These are phyloP conservation scores for Calliphora vicina DNA, from an alignment of 1,140 invertebrate species.

Conservation along the genomic window DNA sequence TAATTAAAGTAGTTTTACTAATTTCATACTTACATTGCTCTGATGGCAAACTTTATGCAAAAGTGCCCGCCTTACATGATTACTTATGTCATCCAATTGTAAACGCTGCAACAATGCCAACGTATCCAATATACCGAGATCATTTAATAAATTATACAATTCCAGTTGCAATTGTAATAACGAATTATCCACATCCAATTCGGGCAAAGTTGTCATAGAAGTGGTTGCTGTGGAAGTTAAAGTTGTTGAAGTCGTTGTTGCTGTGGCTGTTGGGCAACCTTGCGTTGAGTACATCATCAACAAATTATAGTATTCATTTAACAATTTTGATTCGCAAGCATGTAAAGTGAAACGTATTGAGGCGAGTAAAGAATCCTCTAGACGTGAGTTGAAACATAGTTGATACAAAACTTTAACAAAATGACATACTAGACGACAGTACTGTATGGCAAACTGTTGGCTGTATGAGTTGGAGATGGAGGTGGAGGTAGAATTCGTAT, in stretches of 20 bases:
- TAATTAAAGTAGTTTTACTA: background rate
- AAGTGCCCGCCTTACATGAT: constrained; percentile 39
- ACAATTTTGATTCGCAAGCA: constrained; percentile 58
- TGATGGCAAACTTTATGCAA: constrained; percentile 38
- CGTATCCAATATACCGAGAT: constrained; percentile 55
- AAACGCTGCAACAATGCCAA: constrained; percentile 45
- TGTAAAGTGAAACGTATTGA: constrained; percentile 60
- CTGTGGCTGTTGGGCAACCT: background rate
- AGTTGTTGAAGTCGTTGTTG: background rate
- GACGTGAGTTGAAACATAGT: constrained; percentile 56
- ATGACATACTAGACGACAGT: constrained; percentile 51
- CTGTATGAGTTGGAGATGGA: background rate
- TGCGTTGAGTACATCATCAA: constrained; percentile 45
- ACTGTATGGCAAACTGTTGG: constrained; percentile 14
- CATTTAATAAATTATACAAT: constrained; percentile 49
- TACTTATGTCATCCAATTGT: constrained; percentile 34
- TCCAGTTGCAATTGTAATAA: constrained; percentile 49
- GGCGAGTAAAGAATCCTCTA: constrained; percentile 50
- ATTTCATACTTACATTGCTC: constrained; percentile 37
- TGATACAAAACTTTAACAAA: constrained; percentile 56
- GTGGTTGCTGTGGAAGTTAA: background rate
- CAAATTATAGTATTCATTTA: constrained; percentile 59
- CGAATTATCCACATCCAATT: constrained; percentile 3
- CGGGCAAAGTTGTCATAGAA: background rate
- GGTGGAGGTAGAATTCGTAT: background rate